phyloP scores from a whole-genome alignment of 35 echinoderm and acorn worm species.

The Apostichopus californicus region DNA sequence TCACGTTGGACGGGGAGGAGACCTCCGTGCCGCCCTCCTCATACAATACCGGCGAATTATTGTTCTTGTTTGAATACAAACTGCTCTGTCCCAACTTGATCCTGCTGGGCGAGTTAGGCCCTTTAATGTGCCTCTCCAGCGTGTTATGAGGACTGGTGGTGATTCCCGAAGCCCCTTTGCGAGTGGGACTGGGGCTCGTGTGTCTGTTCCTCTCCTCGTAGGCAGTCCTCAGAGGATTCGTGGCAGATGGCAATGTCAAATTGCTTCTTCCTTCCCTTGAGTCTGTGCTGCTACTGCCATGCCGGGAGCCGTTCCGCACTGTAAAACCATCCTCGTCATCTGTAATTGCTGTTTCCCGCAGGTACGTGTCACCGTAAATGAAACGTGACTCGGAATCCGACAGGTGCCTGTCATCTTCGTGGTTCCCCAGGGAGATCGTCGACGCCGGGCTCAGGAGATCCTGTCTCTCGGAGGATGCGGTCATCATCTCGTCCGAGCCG shows the following conservation, averaged over 20 bases:
- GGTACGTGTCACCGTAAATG: constrained; percentile 21
- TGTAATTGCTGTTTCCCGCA: constrained; percentile 82
- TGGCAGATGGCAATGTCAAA: background rate
- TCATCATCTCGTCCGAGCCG: constrained; percentile 63
- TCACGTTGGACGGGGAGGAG: constrained; percentile 58
- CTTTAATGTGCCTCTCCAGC: constrained; percentile 61
- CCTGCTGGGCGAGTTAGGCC: constrained; percentile 84
- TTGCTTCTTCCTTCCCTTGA: background rate
- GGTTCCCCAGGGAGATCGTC: constrained; percentile 56
- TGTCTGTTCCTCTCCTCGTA: constrained; percentile 72
- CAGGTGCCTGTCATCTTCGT: constrained; percentile 18
- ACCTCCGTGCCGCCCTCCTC: constrained; percentile 29
- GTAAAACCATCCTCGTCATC: constrained; percentile 80
- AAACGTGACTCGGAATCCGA: constrained; percentile 37
- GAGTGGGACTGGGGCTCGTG: constrained; percentile 57
- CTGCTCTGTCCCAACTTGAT: constrained; percentile 96
- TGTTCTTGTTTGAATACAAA: constrained; percentile 82
- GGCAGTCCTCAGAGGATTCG: constrained; percentile 64
- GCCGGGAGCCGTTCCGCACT: constrained; percentile 68
- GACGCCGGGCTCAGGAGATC: constrained; percentile 72
- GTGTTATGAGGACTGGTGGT: constrained; percentile 78
- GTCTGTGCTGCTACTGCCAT: background rate
- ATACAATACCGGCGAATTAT: background rate
- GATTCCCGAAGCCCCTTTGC: constrained; percentile 65
- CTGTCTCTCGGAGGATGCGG: background rate